Percentiles rank a stretch among this genome's conserved stretches.
These are phyloP conservation scores for Capreolus pygargus DNA, from an alignment of 2,113 vertebrate species.

Conservation along the genomic window DNA sequence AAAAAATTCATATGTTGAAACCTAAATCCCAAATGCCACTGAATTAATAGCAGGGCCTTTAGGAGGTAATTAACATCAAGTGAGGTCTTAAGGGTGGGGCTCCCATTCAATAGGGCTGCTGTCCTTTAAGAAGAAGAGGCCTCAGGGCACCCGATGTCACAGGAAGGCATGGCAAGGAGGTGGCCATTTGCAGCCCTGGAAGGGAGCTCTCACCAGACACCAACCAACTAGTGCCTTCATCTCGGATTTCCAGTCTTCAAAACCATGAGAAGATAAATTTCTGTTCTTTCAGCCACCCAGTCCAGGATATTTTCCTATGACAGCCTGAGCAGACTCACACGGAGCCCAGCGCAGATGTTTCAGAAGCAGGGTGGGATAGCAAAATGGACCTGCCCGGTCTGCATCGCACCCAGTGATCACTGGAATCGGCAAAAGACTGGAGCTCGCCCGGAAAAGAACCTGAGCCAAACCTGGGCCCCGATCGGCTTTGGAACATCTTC, in stretches of 20 bases:
- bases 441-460: neutral
- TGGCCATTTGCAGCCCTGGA: neutral
- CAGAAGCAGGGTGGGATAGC: neutral
- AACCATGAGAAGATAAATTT: neutral
- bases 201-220: neutral
- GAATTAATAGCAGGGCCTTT: neutral
- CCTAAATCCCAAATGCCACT: neutral
- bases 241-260: neutral
- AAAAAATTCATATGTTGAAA: neutral
- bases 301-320: neutral
- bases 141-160: neutral
- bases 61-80: neutral
- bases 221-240: neutral
- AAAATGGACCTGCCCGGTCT: neutral
- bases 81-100: neutral
- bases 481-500: neutral
- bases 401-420: neutral
- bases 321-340: neutral
- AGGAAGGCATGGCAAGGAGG: neutral
- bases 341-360: neutral
- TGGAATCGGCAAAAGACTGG: neutral
- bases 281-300: neutral
- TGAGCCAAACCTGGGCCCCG: constrained; percentile 30
- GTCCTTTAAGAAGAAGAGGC: neutral
- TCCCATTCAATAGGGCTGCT: neutral